Evolutionary conservation across 2,113 vertebrate genomes (phyloP), one percentile per base, ranked within the genome.

Genomic region (Dasyprocta punctata): DNA sequence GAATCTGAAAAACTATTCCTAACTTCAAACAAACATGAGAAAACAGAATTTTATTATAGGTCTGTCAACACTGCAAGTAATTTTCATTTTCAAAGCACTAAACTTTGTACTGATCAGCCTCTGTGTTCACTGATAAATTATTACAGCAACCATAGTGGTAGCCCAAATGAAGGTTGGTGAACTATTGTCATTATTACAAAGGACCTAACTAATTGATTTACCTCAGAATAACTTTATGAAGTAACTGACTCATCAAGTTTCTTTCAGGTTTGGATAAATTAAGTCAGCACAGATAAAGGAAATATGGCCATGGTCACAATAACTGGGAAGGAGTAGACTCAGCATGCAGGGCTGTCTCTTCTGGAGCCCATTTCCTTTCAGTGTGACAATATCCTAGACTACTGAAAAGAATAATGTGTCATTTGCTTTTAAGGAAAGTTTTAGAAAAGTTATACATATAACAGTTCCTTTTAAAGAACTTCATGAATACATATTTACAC

Each of bases 1-100:
- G n/a, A 90, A 61, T 84, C 41, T 97, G 44, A 94, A 58, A 85
- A 85, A 81, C 63, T 36, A 87, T n/a, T 90, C n/a, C 24, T 94
- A 77, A 83, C 3, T 73, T 90, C 47, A 81, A 86, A 44, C 28
- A 24, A 19, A 87, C 24, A 58, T 90, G 33, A 78, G 4, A 71
- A 9, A 67, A 91, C 38, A 87, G 44, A 36, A 38, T 88, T 84
- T 96, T 85, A n/a, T 69, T 30, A 61, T 54, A 93, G 36, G 5
- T 30, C 10, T 86, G 4, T 90, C 30, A 94, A 61, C 36, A 75
- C 65, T 65, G n/a, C 63, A n/a, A 49, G 26, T 71, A 78, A 71
- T 85, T 95, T 78, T 92, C 7, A 3, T 89, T 52, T 94, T 89
- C 81, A 26, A 7, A 75, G 58, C 7, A 36, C 47, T 60, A 44